Evolutionary conservation across 37 sponge, comb jelly and placozoan genomes (phyloP).

Genomic region (Beroe forskalii): DNA sequence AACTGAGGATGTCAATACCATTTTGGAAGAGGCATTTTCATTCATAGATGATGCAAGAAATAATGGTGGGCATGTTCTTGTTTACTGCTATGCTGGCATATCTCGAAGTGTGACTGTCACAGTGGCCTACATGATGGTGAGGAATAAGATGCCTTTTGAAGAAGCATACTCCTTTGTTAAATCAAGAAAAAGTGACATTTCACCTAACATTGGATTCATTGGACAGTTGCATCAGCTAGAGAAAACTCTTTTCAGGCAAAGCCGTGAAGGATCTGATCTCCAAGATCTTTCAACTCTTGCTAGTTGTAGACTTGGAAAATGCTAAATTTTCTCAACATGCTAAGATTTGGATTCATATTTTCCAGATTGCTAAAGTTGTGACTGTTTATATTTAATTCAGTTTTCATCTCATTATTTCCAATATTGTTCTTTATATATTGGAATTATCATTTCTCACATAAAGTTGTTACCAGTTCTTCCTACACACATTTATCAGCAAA

Average conservation of each 20-base stretch:
- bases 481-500: too few species aligned
- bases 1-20: conserved; percentile 10
- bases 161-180: conserved; percentile 60
- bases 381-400: too few species aligned
- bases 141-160: conserved; percentile 48
- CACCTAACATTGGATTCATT: conserved; percentile 62
- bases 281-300: neutral
- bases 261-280: neutral
- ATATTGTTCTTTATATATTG: too few species aligned
- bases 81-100: conserved; percentile 43
- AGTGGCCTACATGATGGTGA: conserved; percentile 53
- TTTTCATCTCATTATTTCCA: too few species aligned
- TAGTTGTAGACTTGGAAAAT: neutral
- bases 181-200: conserved; percentile 49
- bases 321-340: neutral
- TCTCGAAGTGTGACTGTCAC: conserved; percentile 50
- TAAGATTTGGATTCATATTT: too few species aligned
- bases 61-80: conserved; percentile 36
- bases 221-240: conserved; percentile 52
- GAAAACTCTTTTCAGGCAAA: neutral
- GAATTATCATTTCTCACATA: too few species aligned
- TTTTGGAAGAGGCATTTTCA: conserved; percentile 22
- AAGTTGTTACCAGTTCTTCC: too few species aligned
- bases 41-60: conserved; percentile 56
- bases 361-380: too few species aligned